Evolutionary conservation across 1,140 invertebrate genomes (phyloP), one percentile per base, ranked within the genome.

Genomic region (Conus ventricosus): DNA sequence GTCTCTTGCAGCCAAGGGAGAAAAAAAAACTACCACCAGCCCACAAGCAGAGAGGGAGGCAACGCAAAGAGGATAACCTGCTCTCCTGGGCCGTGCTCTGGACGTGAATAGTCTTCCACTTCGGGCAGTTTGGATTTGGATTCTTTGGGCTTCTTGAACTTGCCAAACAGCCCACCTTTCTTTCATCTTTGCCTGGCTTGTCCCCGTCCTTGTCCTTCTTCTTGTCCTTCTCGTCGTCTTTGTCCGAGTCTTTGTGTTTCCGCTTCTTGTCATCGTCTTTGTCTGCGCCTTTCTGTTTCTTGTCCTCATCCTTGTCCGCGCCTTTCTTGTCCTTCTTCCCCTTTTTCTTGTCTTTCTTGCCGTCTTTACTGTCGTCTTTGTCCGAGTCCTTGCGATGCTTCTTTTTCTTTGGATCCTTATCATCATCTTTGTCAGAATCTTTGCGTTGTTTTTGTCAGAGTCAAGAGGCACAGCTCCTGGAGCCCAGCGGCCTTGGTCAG

Each of bases 81-180:
- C 11, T 57, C 23, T 83, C n/a, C 78, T 8, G 57, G 57, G 51
- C 23, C 76, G 55, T 81, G n/a, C 23, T 39, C 78, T 57, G 75
- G 75, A 13, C 27, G 53, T 17, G 20, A 51, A 57, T 20, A 78
- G 23, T 53, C 81, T 51, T 81, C 78, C 25, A 53, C 78, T 1
- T 86, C 53, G 5, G 23, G 55, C 82, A 63, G 55, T 63, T 71
- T 71, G 67, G 67, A 20, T 23, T 87, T 87, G 71, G 85, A 76
- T 5, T 87, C 85, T 57, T 87, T 87, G 71, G 85, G 85, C 60
- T 89, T 89, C 71, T 87, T 89, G 75, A 84, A 25, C 85, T 82
- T 63, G 86, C 88, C 75, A 25, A 87, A 89, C n/a, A 89, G 67
- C n/a, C 85, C 86, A 57, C 88, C 87, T 53, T 71, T 71, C 67